Evolutionary conservation across 2,888 invertebrate genomes (phyloP), one percentile per base, ranked within the genome.

Genomic region (Cybosia mesomella): DNA sequence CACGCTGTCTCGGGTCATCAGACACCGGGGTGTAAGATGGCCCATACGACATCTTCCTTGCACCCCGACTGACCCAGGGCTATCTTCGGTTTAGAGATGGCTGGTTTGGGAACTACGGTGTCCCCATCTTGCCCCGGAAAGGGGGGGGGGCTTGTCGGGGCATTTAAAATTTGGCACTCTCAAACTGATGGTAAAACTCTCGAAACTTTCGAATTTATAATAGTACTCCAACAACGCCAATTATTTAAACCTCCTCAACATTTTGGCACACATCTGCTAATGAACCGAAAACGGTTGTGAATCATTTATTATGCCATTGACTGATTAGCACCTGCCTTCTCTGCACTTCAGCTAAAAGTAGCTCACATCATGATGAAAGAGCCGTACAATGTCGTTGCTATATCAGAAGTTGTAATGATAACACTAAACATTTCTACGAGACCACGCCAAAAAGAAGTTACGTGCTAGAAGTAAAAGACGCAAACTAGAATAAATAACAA

Each of bases 271-370:
- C 71, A 65, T 73, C 63, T 66, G 67, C 49, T 75, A 81, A 80
- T 72, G 3, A 32, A 62, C 8, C 13, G 8, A 65, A 74, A 73
- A 59, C 69, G 67, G 68, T 73, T 69, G 67, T 79, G 73, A 77
- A 49, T 77, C 82, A 78, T 75, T 1, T 21, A 13, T 28, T 62
- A 49, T 64, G 72, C 69, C 64, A 77, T 72, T 68, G n/a, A 64
- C 73, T 79, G 81, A 81, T 76, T 68, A 74, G 82, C 73, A 58
- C n/a, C 73, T 71, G 69, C 74, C 72, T 79, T 73, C 59, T 76
- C 61, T 79, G 75, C 77, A 79, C 75, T 80, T 75, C 68, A 73
- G 73, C 70, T 78, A 73, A 75, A 84, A 83, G 80, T 83, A 84
- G 66, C 63, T 28, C 66, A 73, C 66, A 70, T 71, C 32, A 64